Conservation (phyloP, 2,888 invertebrate species). For the Beris chalybata region DNA sequence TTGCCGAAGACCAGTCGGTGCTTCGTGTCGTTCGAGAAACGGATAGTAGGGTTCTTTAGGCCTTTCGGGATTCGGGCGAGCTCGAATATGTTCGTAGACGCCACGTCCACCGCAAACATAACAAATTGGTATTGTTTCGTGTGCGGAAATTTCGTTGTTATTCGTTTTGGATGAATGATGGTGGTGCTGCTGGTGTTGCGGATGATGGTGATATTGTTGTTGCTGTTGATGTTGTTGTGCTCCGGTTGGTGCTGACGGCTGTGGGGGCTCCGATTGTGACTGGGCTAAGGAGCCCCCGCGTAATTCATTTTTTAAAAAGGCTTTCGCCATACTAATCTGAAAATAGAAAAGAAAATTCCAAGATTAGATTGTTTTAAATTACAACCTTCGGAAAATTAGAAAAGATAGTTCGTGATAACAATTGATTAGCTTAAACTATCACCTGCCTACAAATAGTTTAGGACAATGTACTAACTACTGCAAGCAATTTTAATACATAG, state of each 20-base stretch:
- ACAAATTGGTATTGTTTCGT: conserved; percentile 55
- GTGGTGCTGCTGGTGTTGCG: conserved; percentile 39
- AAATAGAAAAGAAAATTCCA: conserved; percentile 34
- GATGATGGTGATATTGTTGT: conserved; percentile 39
- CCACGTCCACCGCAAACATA: conserved; percentile 76
- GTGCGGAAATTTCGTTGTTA: conserved; percentile 28
- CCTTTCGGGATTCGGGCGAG: conserved; percentile 69
- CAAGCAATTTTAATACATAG: too few species aligned
- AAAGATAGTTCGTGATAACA: too few species aligned
- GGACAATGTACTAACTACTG: too few species aligned
- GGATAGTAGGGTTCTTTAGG: conserved; percentile 85
- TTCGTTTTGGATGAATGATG: conserved; percentile 23
- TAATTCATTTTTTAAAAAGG: conserved; percentile 72
- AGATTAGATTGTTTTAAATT: too few species aligned
- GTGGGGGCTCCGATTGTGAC: conserved; percentile 39
- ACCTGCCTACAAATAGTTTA: too few species aligned
- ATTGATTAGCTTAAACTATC: too few species aligned
- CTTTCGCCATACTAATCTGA: conserved; percentile 63
- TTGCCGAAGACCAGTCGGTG: conserved; percentile 69
- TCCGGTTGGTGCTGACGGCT: conserved; percentile 35
- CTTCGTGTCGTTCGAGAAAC: conserved; percentile 86
- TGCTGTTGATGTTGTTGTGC: conserved; percentile 15
- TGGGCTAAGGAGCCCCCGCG: conserved; percentile 57
- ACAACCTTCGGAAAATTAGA: too few species aligned
- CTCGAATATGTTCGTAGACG: conserved; percentile 64